Evolutionary conservation across 2,888 invertebrate species (phyloP).

Genomic region (Sympetrum striolatum): DNA sequence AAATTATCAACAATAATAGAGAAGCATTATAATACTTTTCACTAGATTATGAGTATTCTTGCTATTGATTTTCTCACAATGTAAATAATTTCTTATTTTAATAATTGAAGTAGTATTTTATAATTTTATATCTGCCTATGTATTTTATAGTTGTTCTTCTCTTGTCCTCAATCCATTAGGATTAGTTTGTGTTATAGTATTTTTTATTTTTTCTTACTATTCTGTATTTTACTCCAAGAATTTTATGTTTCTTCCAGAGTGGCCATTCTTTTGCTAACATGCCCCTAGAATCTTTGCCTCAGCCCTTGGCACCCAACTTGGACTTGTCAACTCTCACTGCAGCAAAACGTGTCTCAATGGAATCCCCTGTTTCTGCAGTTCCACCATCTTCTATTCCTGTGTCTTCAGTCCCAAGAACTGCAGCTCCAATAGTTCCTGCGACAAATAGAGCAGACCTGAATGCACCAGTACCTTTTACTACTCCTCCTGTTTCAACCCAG

Average conservation of each 20-base stretch:
- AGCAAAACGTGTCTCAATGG: background rate
- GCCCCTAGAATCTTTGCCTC: constrained; percentile 52
- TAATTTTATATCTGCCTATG: background rate
- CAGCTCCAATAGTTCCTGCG: background rate
- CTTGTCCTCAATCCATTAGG: too few species aligned
- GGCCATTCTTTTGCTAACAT: constrained; percentile 53
- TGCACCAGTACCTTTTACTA: background rate
- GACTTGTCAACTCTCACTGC: constrained; percentile 52
- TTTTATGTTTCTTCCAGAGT: constrained; percentile 51
- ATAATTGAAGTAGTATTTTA: too few species aligned
- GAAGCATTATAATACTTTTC: background rate
- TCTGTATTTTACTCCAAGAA: background rate
- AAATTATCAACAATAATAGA: background rate
- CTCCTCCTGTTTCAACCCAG: background rate
- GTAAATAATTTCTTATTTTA: too few species aligned
- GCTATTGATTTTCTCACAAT: too few species aligned
- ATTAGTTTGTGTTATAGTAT: background rate
- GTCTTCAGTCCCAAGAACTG: background rate
- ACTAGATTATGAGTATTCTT: too few species aligned
- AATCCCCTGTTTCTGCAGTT: background rate
- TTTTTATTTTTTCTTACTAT: background rate
- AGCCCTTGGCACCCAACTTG: constrained; percentile 57
- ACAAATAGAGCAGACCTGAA: constrained; percentile 2
- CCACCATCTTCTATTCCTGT: background rate
- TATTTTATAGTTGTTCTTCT: too few species aligned